phyloP scores from a whole-genome alignment of 2,797 vertebrate species.

The Pseudomugil gertrudae region DNA sequence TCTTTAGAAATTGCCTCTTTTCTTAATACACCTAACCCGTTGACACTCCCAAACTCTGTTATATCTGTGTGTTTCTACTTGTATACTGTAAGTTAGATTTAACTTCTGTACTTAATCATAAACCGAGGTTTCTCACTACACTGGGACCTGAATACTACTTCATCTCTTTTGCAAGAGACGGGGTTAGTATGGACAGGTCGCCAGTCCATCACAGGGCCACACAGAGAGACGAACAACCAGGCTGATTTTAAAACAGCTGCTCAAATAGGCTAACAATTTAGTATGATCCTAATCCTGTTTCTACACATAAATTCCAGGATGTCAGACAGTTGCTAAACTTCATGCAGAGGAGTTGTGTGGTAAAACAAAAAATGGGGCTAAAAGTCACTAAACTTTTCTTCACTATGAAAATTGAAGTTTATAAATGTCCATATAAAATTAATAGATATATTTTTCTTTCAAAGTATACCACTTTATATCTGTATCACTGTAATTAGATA shows the following conservation, averaged over 20 bases:
- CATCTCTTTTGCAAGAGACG: background rate
- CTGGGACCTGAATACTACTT: background rate
- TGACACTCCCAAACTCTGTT: too few relatives aligned
- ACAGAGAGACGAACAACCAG: too few relatives aligned
- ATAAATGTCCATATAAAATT: background rate
- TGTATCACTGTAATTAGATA: background rate
- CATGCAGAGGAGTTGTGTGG: background rate
- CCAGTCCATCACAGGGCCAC: too few relatives aligned
- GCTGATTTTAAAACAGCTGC: too few relatives aligned
- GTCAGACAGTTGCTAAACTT: background rate
- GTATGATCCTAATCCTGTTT: background rate
- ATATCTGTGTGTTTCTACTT: background rate
- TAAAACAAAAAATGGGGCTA: background rate
- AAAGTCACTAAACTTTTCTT: background rate
- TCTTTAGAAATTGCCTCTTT: too few relatives aligned
- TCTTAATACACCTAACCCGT: too few relatives aligned
- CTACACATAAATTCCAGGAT: conserved; percentile 3
- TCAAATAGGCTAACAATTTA: too few relatives aligned
- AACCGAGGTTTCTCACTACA: background rate
- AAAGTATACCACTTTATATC: background rate
- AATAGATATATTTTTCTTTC: background rate
- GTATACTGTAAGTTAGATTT: background rate
- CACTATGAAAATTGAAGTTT: background rate
- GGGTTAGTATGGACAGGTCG: too few relatives aligned
- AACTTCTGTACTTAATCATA: background rate